Percentiles rank a stretch among this genome's conserved stretches.
Conservation (phyloP, 2,888 invertebrate genomes). For the Nomada fucata region DNA sequence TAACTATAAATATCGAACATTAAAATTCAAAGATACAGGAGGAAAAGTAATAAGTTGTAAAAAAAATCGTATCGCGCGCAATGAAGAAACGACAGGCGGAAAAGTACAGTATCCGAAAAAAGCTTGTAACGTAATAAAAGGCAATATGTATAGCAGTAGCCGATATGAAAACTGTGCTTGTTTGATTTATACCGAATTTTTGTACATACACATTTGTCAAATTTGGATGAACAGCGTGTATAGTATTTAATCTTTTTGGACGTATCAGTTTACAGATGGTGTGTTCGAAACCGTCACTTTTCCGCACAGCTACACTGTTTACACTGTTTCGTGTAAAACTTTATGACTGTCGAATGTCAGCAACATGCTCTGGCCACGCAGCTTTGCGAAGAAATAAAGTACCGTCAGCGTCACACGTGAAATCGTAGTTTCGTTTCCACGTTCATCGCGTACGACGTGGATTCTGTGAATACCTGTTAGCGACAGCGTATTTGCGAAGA, state of each 20-base stretch:
- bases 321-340: slow-evolving; percentile 19
- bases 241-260: slow-evolving; percentile 4
- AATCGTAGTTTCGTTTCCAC: slow-evolving; percentile 27
- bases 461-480: not conserved
- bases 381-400: slow-evolving; percentile 14
- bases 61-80: no score
- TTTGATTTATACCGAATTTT: not conserved
- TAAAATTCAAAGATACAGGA: no score
- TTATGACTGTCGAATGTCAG: slow-evolving; percentile 29
- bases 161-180: not conserved
- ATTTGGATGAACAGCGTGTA: not conserved
- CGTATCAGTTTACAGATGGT: not conserved
- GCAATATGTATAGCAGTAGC: not conserved
- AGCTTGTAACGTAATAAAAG: not conserved
- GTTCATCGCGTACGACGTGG: not conserved
- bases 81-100: no score
- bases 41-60: no score
- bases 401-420: slow-evolving; percentile 23
- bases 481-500: no score
- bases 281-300: not conserved
- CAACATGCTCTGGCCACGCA: slow-evolving; percentile 20
- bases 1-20: no score
- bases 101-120: not conserved
- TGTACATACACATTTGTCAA: not conserved
- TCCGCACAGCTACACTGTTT: not conserved